These are phyloP conservation scores for Hyles lineata DNA, from an alignment of 2,888 invertebrate genomes.

Conservation along the genomic window DNA sequence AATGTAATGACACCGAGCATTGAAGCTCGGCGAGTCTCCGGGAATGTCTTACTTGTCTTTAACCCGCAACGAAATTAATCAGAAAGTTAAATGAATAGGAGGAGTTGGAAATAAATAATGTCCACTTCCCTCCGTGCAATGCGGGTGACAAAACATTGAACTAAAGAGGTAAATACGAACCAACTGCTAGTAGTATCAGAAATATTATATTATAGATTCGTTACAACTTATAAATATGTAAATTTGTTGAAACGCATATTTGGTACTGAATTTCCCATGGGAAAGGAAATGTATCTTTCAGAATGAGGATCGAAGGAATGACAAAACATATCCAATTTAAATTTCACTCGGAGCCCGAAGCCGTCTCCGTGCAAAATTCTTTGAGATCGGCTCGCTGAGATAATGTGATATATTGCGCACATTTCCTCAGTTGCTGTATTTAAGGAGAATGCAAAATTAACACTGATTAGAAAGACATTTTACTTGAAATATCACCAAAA, in stretches of 20 bases:
- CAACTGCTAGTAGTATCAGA: too few species aligned
- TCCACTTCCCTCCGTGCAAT: too few species aligned
- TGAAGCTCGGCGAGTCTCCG: too few species aligned
- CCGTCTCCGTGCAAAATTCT: background rate
- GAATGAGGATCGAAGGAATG: conserved; percentile 6
- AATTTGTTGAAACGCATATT: background rate
- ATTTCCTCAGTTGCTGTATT: background rate
- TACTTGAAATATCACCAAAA: background rate
- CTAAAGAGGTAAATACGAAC: too few species aligned
- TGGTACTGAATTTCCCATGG: background rate
- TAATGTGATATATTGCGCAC: background rate
- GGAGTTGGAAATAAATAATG: too few species aligned
- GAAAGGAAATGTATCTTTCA: background rate
- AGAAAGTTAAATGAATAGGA: too few species aligned
- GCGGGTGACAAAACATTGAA: too few species aligned
- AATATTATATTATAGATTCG: background rate
- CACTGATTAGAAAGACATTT: background rate
- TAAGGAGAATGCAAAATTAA: background rate
- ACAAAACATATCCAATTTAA: conserved; percentile 25
- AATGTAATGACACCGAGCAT: too few species aligned
- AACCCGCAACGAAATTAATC: too few species aligned
- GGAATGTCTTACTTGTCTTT: too few species aligned
- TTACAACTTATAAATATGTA: background rate
- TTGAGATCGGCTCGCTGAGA: conserved; percentile 8
- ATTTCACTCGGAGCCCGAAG: background rate